Base-by-base conservation (phyloP, 2,888 invertebrate genomes). In the Eustalomyia histrio region DNA sequence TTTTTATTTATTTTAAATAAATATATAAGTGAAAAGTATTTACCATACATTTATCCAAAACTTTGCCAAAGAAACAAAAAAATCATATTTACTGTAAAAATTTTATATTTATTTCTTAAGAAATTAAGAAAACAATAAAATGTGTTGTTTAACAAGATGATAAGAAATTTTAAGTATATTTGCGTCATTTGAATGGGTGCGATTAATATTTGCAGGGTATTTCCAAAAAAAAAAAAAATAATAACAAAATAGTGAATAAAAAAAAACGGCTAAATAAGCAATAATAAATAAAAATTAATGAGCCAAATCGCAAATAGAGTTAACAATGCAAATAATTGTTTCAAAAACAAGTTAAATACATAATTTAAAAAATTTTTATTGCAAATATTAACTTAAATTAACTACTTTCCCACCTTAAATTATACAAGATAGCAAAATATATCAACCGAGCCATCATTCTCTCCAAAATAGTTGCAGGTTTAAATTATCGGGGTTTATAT, bases 151-250 rank as follows among this genome's bases (percentile, higher is more conserved):
- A 55, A 24, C 55, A 52, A 14, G 17, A 47, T 53, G 29, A 75
- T 47, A 64, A 39, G 16, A 64, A 63, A n/a, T 63, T 2, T 63
- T 52, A 29, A 75, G n/a, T n/a, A n/a, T n/a, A 52, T 50, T 69
- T 35, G 57, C 76, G 69, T 76, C 75, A 61, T 61, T 68, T 39
- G 47, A 60, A 21, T 29, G 24, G 29, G 47, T 68, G 43, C 12
- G 29, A 53, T 61, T 21, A 43, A 43, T 47, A 43, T 33, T 61
- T 43, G 6, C 9, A 43, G 29, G 53, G 67, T 60, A 61, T 75
- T 68, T 12, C 67, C 61, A 52, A 57, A 64, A 35, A 6, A 24
- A 16, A 69, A 24, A 47, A 61, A 35, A 35, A 53, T n/a, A n/a
- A 55, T 12, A 60, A 53, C 2, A 35, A 64, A 35, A 53, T 68